Conservation (phyloP, 2,113 vertebrate genomes). For the crab-eating macaque (Macaca fascicularis) region T2T-MFA8v1.1 NC_088379.1:173335501-173336000, state of each 20-base stretch:
- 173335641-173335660: neutral
- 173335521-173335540: neutral
- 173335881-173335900: constrained; percentile 40
- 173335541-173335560: neutral
- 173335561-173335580: neutral
- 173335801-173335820: neutral
- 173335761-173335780: neutral
- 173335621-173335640: neutral
- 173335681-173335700: neutral
- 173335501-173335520: too few species aligned
- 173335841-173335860: neutral
- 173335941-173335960: neutral
- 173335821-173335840: neutral
- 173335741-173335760: neutral
- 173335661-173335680: neutral
- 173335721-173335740: neutral
- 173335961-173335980: neutral
- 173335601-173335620: neutral
- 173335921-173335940: constrained; percentile 3
- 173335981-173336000: constrained; percentile 61
- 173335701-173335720: neutral
- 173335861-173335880: neutral
- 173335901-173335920: constrained; percentile 1
- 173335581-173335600: neutral
- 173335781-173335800: neutral